Evolutionary conservation across 2,113 vertebrate species (phyloP), one percentile per base, ranked within the genome.

Genomic region (Psittacara wagleri): DNA sequence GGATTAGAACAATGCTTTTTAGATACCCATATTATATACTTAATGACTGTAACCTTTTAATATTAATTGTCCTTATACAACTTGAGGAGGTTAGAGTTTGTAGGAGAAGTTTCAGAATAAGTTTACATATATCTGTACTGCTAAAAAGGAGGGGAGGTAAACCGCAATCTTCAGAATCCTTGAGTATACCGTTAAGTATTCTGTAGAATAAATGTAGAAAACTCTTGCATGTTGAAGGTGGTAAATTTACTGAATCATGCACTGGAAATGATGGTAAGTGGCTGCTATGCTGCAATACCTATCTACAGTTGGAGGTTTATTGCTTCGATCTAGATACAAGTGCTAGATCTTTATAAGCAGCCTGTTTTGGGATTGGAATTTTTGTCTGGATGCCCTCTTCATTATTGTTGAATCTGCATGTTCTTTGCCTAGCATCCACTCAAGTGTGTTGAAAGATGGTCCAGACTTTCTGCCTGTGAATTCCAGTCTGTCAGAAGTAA

Each of bases 401-500:
- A 2, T 86, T 72, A 29, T 48, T 86, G 52, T 79, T 94, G 43
- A 94, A 63, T 83, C 22, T 88, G 22, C 43, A 10, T 92, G 94
- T 82, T 84, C 39, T 83, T 66, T 90, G 11, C 73, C 84, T 78
- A 98, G 98, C 93, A 98, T 98, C 86, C 98, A 98, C 82, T 97
- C 96, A 66, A 99, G 98, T 6, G 96, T 99, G 83, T 97, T 99
- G 95, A 98, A 99, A 92, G 99, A 99, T 8, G 98, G 98, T 55
- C 84, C 95, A 4, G 98, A 99, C 93, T 96, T 98, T 68, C 98
- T 98, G 7, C 94, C 96, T 1, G 92, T 97, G 25, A 98, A 96
- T 44, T 90, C 98, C 91, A 98, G 97, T 92, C 96, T 98, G 39
- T 88, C 97, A 24, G 96, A 99, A 87, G 96, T 98, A 88, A 99